phyloP scores from a whole-genome alignment of 2,113 vertebrate species.

The Cephalopholis sonnerati region DNA sequence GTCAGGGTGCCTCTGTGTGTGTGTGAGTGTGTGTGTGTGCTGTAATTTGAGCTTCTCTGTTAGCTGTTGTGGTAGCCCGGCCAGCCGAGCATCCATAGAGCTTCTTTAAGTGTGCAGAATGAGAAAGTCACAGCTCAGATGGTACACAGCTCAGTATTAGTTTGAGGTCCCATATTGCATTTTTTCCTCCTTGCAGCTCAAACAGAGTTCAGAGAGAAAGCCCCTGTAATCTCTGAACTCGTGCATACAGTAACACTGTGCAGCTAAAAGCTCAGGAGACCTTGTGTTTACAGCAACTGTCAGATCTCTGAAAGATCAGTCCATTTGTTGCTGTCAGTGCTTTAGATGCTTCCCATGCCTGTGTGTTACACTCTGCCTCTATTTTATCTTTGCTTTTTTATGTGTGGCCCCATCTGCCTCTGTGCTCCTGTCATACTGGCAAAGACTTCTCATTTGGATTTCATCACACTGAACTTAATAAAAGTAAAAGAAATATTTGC shows the following conservation, averaged over 20 bases:
- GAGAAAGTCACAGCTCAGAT: too few relatives aligned
- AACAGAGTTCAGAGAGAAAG: background rate
- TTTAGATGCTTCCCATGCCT: background rate
- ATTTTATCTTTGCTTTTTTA: background rate
- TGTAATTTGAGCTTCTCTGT: too few relatives aligned
- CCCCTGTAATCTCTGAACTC: background rate
- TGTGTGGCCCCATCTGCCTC: background rate
- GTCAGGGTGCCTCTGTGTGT: too few relatives aligned
- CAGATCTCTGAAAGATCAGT: slow-evolving; percentile 8
- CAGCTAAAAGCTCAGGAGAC: background rate
- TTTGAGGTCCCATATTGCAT: background rate
- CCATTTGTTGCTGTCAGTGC: background rate
- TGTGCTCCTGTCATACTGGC: background rate
- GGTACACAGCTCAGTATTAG: background rate
- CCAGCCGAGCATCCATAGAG: too few relatives aligned
- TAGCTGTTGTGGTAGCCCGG: too few relatives aligned
- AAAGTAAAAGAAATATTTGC: background rate
- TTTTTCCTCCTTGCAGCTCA: background rate
- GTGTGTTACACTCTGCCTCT: background rate
- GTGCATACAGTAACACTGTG: background rate
- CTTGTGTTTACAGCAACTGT: slow-evolving; percentile 5
- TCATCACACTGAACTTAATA: background rate
- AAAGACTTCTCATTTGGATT: background rate
- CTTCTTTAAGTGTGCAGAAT: too few relatives aligned
- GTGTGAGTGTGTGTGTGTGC: too few relatives aligned